phyloP scores from a whole-genome alignment of 2,888 invertebrate species.

The Tridacna crocea region DNA sequence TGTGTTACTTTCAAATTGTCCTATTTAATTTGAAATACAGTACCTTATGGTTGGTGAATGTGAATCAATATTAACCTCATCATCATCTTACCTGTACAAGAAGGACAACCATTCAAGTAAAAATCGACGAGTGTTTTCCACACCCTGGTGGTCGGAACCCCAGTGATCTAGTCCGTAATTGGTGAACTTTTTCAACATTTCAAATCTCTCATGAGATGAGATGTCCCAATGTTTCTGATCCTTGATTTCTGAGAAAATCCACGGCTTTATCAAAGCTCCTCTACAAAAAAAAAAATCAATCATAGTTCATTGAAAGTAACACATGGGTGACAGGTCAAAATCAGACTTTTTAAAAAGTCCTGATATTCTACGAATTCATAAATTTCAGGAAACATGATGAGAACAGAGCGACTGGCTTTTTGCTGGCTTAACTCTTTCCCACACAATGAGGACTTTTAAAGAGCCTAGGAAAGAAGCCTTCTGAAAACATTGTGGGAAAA shows the following conservation, averaged over 20 bases:
- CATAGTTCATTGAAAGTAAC: not conserved
- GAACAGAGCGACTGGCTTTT: too few relatives aligned
- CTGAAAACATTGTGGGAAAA: too few relatives aligned
- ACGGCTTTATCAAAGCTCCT: constrained; percentile 98
- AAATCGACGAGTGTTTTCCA: constrained; percentile 95
- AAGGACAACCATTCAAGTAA: constrained; percentile 87
- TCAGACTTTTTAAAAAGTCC: too few relatives aligned
- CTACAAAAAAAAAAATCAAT: constrained; percentile 84
- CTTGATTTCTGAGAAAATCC: constrained; percentile 99
- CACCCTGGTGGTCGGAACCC: constrained; percentile 96
- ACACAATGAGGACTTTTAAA: too few relatives aligned
- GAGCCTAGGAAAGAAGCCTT: too few relatives aligned
- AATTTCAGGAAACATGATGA: too few relatives aligned
- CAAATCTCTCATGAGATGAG: constrained; percentile 94
- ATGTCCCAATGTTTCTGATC: constrained; percentile 96
- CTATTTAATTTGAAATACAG: too few relatives aligned
- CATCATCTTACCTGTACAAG: constrained; percentile 81
- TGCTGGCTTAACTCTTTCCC: too few relatives aligned
- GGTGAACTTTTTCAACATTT: constrained; percentile 93
- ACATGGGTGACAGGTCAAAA: not conserved
- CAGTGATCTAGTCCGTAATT: constrained; percentile 99
- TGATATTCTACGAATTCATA: too few relatives aligned
- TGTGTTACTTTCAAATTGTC: too few relatives aligned
- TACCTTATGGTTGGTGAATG: too few relatives aligned
- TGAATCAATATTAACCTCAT: too few relatives aligned